Percentiles rank a stretch among this genome's conserved stretches.
Evolutionary conservation across 1,140 invertebrate genomes (phyloP).

Genomic region (Chrysomallon squamiferum): DNA sequence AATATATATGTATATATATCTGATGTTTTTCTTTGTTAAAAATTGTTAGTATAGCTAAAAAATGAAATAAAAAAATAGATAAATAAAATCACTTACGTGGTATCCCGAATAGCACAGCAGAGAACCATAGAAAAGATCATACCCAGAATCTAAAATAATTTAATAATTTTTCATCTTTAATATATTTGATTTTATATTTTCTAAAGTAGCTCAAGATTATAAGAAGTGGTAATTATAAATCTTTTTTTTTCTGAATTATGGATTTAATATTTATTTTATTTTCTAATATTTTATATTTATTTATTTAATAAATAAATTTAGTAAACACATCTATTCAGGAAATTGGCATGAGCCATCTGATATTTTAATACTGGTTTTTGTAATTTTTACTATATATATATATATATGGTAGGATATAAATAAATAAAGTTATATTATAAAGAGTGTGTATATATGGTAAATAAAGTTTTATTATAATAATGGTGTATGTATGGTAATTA

Average conservation of each 20-base stretch:
- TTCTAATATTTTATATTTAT: background rate
- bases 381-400: background rate
- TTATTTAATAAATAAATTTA: background rate
- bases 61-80: no score
- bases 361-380: background rate
- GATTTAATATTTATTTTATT: background rate
- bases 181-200: background rate
- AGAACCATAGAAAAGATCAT: conserved; percentile 80
- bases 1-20: no score
- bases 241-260: background rate
- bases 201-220: background rate
- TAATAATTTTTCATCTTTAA: background rate
- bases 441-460: no score
- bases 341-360: background rate
- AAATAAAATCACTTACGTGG: conserved; percentile 24
- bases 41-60: no score
- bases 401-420: background rate
- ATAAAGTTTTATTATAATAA: no score
- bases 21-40: no score
- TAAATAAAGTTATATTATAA: no score
- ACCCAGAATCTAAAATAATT: conserved; percentile 71
- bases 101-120: conserved; percentile 73
- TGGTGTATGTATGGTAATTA: no score
- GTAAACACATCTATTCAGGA: background rate
- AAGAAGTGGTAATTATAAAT: background rate